Base-by-base conservation (phyloP, 2,888 invertebrate species). In the Flexamia atlantica region DNA sequence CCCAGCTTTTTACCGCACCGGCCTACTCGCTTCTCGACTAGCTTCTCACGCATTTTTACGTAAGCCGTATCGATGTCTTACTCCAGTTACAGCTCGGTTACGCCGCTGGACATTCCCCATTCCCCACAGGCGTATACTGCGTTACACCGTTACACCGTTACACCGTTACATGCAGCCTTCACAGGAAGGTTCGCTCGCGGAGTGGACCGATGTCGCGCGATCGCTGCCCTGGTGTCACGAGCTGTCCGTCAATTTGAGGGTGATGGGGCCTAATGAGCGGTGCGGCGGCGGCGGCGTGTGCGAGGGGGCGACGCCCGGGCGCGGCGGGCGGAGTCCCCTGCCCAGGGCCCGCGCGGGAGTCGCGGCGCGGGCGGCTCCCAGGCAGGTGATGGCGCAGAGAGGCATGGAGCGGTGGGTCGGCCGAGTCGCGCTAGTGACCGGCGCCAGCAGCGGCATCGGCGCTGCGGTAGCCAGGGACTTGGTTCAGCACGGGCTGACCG, bases 391-490 rank as follows among this genome's bases (percentile, higher is more conserved):
- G 68, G 82, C 82, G 64, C 46, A 76, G 76, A 76, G 50, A 42
- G 50, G 79, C 79, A 88, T 88, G 88, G 86, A 88, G 60, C 87
- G 88, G 23, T 89, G 88, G 88, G 30, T 82, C 0, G 88, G 88
- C 10, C 87, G 87, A 80, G 87, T 88, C 32, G 89, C 88, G 3
- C 74, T 89, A 60, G 89, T 91, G 46, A 91, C 91, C 0, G 91
- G 91, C 32, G 91, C 91, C 40, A 91, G 91, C 85, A 89, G 89
- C 17, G 91, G 91, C 25, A 91, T 91, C 40, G 91, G 91, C 28
- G 91, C 91, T 0, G 88, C 89, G 83, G 89, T 90, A 17, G 89
- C 90, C 7, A 84, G 89, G 28, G 87, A 88, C 23, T 86, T 92
- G 81, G 91, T 91, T 25, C 89, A 90, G 86, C 88, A 89, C 12